Base-by-base conservation (phyloP, 2,113 vertebrate species). In the Brachirus orientalis region DNA sequence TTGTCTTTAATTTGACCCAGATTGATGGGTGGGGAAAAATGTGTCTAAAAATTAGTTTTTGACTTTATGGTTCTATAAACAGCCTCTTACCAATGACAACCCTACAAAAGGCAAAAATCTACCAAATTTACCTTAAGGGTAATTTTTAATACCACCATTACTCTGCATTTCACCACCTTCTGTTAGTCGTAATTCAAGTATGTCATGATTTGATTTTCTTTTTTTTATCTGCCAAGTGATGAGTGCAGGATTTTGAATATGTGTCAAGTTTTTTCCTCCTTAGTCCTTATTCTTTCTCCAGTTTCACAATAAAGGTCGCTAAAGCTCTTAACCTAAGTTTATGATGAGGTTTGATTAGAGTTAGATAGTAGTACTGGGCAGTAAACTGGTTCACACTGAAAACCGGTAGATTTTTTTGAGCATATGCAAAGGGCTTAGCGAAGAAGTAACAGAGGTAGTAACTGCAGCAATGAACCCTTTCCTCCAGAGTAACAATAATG, bases 161-260 rank as follows among this genome's bases (percentile, higher is more conserved):
- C 10, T 12, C 19, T 35, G 2, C 45, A 19, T 64, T 71, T 37
- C 18, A 40, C 8, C 14, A 22, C 60, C 28, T 67, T 74, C 50
- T 85, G 63, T 48, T 53, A 52, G 46, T 72, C 78, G 77, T 48
- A 35, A 68, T 73, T 80, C 45, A 75, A 47, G n/a, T 78, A 62
- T 35, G 57, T 11, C 19, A 65, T 86, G 65, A 86, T 84, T 75
- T 77, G 73, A 82, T 90, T 66, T 37, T 3, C 72, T 78, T 74
- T n/a, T n/a, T n/a, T n/a, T n/a, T n/a, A n/a, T n/a, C n/a, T n/a
- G 79, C 80, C 84, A 87, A 82, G 63, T 84, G 61, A 68, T 87
- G 63, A 69, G 75, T 65, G 44, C 66, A 63, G 77, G 82, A 70
- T 38, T 50, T n/a, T 71, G 51, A 19, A 45, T 65, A 56, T 72